Conservation (phyloP, 2,113 vertebrate species). For the Hypomesus transpacificus region DNA sequence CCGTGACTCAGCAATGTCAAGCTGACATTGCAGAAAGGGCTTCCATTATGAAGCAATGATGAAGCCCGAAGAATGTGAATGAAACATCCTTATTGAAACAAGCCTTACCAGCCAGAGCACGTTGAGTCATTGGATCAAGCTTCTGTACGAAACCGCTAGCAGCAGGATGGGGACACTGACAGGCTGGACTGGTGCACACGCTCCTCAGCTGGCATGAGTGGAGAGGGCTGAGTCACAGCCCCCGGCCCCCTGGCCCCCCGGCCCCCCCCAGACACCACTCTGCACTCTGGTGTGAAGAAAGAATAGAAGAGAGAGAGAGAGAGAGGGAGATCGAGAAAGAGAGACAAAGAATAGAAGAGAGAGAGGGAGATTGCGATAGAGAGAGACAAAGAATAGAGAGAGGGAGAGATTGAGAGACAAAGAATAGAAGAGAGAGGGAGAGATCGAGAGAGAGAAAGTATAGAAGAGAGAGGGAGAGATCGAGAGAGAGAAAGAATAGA, state of each 20-base stretch:
- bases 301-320: too few relatives aligned
- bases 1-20: conserved; percentile 11
- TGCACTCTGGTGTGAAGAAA: conserved; percentile 2
- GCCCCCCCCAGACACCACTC: conserved; percentile 30
- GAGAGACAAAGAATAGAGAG: too few relatives aligned
- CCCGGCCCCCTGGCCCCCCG: neutral
- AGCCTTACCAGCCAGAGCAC: conserved; percentile 14
- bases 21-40: conserved; percentile 8
- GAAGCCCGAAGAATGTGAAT: conserved; percentile 30
- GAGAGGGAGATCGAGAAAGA: too few relatives aligned
- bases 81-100: conserved; percentile 10
- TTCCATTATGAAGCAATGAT: conserved; percentile 16
- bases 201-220: neutral
- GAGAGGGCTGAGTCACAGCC: conserved; percentile 16
- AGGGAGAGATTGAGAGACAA: too few relatives aligned
- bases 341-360: too few relatives aligned
- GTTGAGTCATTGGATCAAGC: conserved; percentile 34
- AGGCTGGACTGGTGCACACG: neutral
- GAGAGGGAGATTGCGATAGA: too few relatives aligned
- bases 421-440: too few relatives aligned
- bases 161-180: conserved; percentile 2
- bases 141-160: conserved; percentile 7
- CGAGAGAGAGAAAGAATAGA: too few relatives aligned
- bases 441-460: too few relatives aligned
- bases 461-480: too few relatives aligned